Evolutionary conservation across 2,888 invertebrate genomes (phyloP).

Genomic region (Leptinotarsa peninsularis): DNA sequence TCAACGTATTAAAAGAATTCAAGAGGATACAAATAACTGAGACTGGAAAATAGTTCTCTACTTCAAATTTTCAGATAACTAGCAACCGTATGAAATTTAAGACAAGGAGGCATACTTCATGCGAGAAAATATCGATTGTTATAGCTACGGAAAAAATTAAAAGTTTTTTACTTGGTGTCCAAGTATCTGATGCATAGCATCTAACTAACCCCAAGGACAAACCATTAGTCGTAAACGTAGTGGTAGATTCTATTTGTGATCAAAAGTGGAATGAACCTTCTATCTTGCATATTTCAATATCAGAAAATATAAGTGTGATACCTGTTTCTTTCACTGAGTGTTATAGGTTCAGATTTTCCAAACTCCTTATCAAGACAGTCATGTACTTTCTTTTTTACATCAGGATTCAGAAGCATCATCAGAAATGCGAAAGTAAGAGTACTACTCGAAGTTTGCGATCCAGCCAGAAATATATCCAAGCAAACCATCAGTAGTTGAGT

Average conservation of each 20-base stretch:
- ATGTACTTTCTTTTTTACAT: constrained; percentile 71
- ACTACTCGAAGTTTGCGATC: constrained; percentile 74
- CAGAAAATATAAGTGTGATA: constrained; percentile 53
- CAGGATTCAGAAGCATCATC: constrained; percentile 70
- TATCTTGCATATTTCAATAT: background rate
- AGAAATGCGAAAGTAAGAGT: constrained; percentile 74
- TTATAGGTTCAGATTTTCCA: constrained; percentile 64
- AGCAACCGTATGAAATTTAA: too few species aligned
- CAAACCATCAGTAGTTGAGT: constrained; percentile 75
- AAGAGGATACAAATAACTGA: too few species aligned
- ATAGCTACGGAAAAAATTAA: too few species aligned
- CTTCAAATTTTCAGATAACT: too few species aligned
- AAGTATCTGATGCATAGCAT: too few species aligned
- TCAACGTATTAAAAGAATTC: too few species aligned
- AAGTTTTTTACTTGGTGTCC: too few species aligned
- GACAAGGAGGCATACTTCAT: too few species aligned
- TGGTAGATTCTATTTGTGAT: background rate
- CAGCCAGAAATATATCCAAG: constrained; percentile 77
- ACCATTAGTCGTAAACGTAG: too few species aligned
- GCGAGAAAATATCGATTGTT: too few species aligned
- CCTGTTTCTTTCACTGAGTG: constrained; percentile 67
- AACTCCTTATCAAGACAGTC: constrained; percentile 69
- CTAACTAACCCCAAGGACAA: too few species aligned
- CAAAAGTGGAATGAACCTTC: background rate
- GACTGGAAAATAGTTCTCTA: too few species aligned